Percentiles rank a stretch among this genome's conserved stretches.
Conservation (phyloP, 2,888 invertebrate genomes). For the Cataglyphis albicans region DNA sequence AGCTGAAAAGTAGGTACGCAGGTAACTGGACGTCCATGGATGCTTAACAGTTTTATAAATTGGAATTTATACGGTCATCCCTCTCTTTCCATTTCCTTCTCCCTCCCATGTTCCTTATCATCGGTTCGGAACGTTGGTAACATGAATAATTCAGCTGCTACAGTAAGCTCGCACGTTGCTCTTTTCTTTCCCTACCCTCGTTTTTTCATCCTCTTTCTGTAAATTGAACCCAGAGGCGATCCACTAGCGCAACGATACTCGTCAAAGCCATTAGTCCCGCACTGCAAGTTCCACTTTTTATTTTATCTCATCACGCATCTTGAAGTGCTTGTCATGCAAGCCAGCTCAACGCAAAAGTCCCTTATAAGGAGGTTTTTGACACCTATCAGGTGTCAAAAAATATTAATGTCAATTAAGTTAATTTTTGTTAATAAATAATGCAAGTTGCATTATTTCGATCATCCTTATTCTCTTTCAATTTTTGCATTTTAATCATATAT, state of each 20-base stretch:
- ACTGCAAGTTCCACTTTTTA: conserved; percentile 27
- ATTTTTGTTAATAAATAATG: not conserved
- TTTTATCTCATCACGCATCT: conserved; percentile 15
- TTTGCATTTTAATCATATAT: not conserved
- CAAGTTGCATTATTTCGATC: conserved; percentile 4
- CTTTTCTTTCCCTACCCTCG: conserved; percentile 55
- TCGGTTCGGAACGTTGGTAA: conserved; percentile 71
- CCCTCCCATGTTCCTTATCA: conserved; percentile 70
- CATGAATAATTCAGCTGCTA: conserved; percentile 81
- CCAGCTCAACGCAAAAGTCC: conserved; percentile 14
- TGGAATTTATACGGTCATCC: conserved; percentile 79
- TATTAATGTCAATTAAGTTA: conserved; percentile 4
- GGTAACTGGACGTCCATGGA: conserved; percentile 68
- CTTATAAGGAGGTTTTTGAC: not conserved
- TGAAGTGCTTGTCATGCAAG: conserved; percentile 21
- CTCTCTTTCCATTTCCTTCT: conserved; percentile 40
- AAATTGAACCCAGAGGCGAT: conserved; percentile 69
- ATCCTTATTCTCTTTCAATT: not conserved
- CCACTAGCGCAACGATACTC: conserved; percentile 60
- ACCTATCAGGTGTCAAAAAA: conserved; percentile 9
- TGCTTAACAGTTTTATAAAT: conserved; percentile 83
- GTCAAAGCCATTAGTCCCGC: conserved; percentile 52
- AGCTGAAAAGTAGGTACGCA: conserved; percentile 70
- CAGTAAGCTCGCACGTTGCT: conserved; percentile 66
- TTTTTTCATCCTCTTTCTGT: conserved; percentile 60